A percentile compares a stretch with the other conserved stretches of the same genome.
Conservation (phyloP, 2,797 vertebrate species). For the Ctenosaura bakeri region DNA sequence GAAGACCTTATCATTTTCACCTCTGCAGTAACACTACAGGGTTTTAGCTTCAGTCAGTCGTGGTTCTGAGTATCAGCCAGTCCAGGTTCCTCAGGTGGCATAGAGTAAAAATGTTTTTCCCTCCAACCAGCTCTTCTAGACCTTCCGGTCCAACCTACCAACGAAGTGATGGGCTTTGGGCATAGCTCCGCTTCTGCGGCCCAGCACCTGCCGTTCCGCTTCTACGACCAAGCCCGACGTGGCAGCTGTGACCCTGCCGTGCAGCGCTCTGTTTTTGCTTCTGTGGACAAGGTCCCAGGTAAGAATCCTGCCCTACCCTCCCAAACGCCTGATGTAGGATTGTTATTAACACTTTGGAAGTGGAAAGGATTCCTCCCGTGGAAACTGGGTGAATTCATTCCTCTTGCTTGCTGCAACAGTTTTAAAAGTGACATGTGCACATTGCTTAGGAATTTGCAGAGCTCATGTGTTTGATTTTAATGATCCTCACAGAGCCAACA, state of each 20-base stretch:
- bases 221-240: slow-evolving; percentile 94
- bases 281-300: slow-evolving; percentile 99
- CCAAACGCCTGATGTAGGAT: neutral
- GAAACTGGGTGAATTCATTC: too few species aligned
- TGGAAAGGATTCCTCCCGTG: accelerated
- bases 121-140: slow-evolving; percentile 88
- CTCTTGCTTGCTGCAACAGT: too few species aligned
- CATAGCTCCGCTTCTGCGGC: slow-evolving; percentile 81
- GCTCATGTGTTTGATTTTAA: neutral
- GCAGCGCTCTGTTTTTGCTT: slow-evolving; percentile 90
- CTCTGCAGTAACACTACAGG: neutral
- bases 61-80: neutral
- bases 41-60: neutral
- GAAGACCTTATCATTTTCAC: too few species aligned
- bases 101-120: slow-evolving; percentile 28
- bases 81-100: too few species aligned
- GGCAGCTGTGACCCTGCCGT: slow-evolving; percentile 89
- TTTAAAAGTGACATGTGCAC: neutral
- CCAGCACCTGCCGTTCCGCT: slow-evolving; percentile 94
- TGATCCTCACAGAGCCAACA: neutral
- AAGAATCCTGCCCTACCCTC: slow-evolving; percentile 45
- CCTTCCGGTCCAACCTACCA: slow-evolving; percentile 87
- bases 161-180: slow-evolving; percentile 92
- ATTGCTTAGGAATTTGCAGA: neutral
- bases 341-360: too few species aligned